phyloP scores from a whole-genome alignment of 2,113 vertebrate species.

The Siniperca chuatsi region DNA sequence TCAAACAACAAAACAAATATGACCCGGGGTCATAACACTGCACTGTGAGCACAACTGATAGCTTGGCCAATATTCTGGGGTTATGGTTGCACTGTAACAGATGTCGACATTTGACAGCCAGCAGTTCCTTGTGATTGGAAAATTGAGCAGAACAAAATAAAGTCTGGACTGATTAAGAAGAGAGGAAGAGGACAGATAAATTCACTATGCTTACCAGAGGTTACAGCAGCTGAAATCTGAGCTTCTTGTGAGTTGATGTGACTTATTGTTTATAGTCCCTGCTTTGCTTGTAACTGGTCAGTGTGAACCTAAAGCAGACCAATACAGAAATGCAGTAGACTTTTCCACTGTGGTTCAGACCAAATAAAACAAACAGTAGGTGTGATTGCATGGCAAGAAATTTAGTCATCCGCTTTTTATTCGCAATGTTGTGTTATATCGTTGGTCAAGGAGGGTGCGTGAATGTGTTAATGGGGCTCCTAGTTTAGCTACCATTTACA shows the following conservation, averaged over 20 bases:
- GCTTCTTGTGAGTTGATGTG: neutral
- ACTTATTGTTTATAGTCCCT: neutral
- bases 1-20: too few relatives aligned
- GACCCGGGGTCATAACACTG: neutral
- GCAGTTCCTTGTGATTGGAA: neutral
- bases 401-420: neutral
- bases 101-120: neutral
- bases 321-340: neutral
- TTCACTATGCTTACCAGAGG: neutral
- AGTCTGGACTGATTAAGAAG: neutral
- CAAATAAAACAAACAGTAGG: slow-evolving; percentile 11
- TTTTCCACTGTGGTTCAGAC: slow-evolving; percentile 7
- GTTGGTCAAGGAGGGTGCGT: neutral
- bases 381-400: neutral
- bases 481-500: neutral
- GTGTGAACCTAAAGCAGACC: neutral
- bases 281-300: neutral
- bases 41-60: neutral
- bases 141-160: neutral
- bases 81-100: neutral
- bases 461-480: neutral
- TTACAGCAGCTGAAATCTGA: slow-evolving; percentile 2
- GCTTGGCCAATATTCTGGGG: neutral
- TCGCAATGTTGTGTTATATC: neutral
- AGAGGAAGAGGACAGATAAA: neutral